Percentiles rank a stretch among this genome's conserved stretches.
phyloP scores from a whole-genome alignment of 2,888 invertebrate genomes.

The Slavum lentiscoides region DNA sequence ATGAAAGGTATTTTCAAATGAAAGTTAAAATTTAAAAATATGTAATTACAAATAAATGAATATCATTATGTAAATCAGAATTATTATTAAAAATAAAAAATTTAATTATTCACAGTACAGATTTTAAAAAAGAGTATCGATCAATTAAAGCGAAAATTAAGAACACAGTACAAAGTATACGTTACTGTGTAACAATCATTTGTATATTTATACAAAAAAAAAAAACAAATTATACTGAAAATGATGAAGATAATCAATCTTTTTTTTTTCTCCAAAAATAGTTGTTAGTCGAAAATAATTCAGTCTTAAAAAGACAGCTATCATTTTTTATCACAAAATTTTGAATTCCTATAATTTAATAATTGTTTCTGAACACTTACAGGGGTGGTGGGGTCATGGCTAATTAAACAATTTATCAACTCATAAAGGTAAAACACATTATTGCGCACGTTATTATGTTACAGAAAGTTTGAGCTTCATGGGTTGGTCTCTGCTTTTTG shows the following conservation, averaged over 20 bases:
- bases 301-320: conserved; percentile 39
- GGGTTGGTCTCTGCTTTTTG: background rate
- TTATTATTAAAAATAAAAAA: background rate
- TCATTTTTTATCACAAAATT: conserved; percentile 47
- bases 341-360: conserved; percentile 24
- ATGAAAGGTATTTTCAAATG: too few species aligned
- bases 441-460: background rate
- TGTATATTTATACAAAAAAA: background rate
- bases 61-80: background rate
- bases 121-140: background rate
- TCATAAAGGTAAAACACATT: conserved; percentile 5
- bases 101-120: background rate
- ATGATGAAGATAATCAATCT: background rate
- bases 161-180: background rate
- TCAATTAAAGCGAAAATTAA: conserved; percentile 3
- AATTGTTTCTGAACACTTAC: conserved; percentile 23
- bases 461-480: background rate
- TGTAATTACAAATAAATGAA: background rate
- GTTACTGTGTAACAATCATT: background rate
- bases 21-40: background rate
- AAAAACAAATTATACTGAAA: background rate
- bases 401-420: background rate
- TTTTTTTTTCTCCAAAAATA: background rate
- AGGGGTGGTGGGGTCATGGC: background rate
- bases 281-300: conserved; percentile 3